Evolutionary conservation across 2,888 invertebrate genomes (phyloP).

Genomic region (Cosmia trapezina): DNA sequence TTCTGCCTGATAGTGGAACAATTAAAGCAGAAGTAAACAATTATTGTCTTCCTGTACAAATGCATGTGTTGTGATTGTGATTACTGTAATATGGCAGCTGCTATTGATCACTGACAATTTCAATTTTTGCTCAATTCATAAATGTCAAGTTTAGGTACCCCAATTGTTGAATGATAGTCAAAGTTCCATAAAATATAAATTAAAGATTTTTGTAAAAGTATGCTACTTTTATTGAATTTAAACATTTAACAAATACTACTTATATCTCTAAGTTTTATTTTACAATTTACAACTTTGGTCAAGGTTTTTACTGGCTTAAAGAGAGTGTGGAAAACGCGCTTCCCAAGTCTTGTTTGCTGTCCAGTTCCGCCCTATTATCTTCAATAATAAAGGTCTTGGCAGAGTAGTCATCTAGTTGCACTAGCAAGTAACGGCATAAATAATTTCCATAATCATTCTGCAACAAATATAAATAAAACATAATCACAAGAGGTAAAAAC

Average conservation of each 20-base stretch:
- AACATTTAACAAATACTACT: slow-evolving; percentile 66
- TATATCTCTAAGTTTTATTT: slow-evolving; percentile 55
- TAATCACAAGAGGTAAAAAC: too few species aligned
- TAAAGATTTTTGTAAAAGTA: slow-evolving; percentile 38
- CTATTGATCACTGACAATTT: neutral
- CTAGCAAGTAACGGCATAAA: slow-evolving; percentile 95
- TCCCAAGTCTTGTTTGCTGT: slow-evolving; percentile 74
- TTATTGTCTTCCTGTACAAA: slow-evolving; percentile 12
- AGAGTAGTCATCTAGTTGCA: slow-evolving; percentile 95
- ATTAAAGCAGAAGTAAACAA: neutral
- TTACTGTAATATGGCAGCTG: neutral
- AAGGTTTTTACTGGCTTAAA: slow-evolving; percentile 75
- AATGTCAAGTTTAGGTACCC: slow-evolving; percentile 6
- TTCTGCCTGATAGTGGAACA: neutral
- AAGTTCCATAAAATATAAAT: slow-evolving; percentile 4
- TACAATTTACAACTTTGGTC: slow-evolving; percentile 59
- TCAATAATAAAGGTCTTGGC: slow-evolving; percentile 94
- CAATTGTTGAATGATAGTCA: slow-evolving; percentile 10
- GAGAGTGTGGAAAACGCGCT: slow-evolving; percentile 77
- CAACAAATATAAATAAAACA: neutral
- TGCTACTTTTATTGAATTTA: slow-evolving; percentile 65
- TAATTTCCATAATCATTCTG: slow-evolving; percentile 94
- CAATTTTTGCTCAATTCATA: neutral
- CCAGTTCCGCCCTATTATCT: slow-evolving; percentile 92
- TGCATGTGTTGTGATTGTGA: slow-evolving; percentile 16